These are phyloP conservation scores for Oenanthe oenanthe DNA, from an alignment of 2,113 vertebrate species.

Conservation along the genomic window DNA sequence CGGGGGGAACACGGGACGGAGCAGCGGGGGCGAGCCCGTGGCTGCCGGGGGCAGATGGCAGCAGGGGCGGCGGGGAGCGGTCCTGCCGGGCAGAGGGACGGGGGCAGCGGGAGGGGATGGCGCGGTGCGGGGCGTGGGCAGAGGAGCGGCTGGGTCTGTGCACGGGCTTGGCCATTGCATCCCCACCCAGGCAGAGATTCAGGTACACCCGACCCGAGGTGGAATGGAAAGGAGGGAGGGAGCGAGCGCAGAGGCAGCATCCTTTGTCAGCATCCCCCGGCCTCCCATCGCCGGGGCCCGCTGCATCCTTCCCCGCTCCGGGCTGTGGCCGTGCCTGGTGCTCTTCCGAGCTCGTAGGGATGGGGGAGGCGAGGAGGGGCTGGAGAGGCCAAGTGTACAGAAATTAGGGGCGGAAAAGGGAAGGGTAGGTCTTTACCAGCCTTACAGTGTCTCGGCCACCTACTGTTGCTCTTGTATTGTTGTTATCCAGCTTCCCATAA, in stretches of 20 bases:
- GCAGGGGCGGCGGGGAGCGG: background rate
- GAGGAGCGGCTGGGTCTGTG: background rate
- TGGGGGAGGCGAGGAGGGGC: background rate
- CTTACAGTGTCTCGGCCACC: background rate
- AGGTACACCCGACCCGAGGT: background rate
- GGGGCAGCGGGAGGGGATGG: background rate
- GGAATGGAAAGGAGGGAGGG: background rate
- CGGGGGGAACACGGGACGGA: background rate
- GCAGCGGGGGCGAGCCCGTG: background rate
- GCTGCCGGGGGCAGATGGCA: background rate
- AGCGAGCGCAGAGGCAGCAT: background rate
- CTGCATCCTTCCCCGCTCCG: background rate
- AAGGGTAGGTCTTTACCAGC: background rate
- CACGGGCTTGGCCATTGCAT: too few relatives aligned
- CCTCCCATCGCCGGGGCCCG: too few relatives aligned
- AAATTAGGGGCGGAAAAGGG: background rate
- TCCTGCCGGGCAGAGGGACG: background rate
- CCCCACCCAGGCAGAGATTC: background rate
- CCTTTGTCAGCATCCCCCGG: background rate
- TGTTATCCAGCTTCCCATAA: background rate
- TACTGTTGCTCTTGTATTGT: background rate
- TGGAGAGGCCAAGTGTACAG: background rate
- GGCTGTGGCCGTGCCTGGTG: background rate
- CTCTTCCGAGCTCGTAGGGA: rapidly evolving
- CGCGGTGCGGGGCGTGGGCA: background rate